A percentile compares a stretch with the other conserved stretches of the same genome.
Evolutionary conservation across 1,140 invertebrate species (phyloP).

Genomic region (Formica selysi): DNA sequence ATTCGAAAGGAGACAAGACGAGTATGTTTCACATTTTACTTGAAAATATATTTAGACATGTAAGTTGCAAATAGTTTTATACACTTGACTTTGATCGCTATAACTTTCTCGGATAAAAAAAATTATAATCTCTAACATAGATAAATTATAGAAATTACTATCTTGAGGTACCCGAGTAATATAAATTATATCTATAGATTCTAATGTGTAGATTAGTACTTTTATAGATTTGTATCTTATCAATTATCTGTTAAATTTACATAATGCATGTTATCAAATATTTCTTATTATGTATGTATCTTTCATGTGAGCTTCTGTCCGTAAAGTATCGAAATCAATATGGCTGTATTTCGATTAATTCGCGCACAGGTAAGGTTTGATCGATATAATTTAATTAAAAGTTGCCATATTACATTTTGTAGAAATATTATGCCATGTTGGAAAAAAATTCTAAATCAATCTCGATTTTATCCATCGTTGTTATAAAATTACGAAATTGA

Average conservation of each 20-base stretch:
- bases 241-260: not conserved
- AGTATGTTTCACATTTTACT: not conserved
- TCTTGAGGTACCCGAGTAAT: not conserved
- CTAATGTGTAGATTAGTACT: not conserved
- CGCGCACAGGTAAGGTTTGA: not conserved
- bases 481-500: not conserved
- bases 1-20: not conserved
- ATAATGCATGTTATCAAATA: not conserved
- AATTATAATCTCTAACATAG: not conserved
- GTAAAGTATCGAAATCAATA: not conserved
- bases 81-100: not conserved
- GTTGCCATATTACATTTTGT: not conserved
- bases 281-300: conserved; percentile 6
- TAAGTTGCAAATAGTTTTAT: not conserved
- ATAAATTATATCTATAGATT: not conserved
- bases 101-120: not conserved
- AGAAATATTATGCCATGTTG: not conserved
- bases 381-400: not conserved
- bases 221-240: not conserved
- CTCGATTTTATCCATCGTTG: not conserved
- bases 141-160: not conserved
- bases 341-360: not conserved
- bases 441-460: conserved; percentile 4
- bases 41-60: not conserved
- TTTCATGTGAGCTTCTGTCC: not conserved